phyloP scores from a whole-genome alignment of 2,888 invertebrate genomes.

The Lamellibrachia satsuma region DNA sequence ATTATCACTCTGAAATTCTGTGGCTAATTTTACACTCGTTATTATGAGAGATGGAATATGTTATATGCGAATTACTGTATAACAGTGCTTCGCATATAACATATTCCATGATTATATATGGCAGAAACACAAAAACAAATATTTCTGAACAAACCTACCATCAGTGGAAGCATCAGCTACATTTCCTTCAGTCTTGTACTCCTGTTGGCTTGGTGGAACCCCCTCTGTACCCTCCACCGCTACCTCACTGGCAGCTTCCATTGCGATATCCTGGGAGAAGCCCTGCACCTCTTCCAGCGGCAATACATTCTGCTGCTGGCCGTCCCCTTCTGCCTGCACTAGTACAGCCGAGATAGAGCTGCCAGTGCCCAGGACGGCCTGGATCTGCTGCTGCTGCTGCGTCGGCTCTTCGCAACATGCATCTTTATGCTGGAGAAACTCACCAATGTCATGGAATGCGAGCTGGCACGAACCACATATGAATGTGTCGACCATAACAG shows the following conservation, averaged over 20 bases:
- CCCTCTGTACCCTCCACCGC: background rate
- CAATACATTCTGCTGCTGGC: background rate
- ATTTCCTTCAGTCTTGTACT: background rate
- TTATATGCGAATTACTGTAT: no score
- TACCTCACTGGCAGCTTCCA: background rate
- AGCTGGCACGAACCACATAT: conserved; percentile 61
- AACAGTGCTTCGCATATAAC: no score
- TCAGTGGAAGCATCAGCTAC: background rate
- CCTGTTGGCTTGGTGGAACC: background rate
- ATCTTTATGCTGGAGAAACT: conserved; percentile 59
- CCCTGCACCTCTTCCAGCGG: conserved; percentile 19
- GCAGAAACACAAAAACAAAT: background rate
- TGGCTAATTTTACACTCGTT: no score
- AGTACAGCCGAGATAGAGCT: conserved; percentile 28
- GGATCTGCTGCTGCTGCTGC: conserved; percentile 25
- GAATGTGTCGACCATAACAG: conserved; percentile 53
- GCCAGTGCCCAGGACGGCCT: conserved; percentile 22
- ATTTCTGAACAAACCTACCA: background rate
- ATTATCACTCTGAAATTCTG: no score
- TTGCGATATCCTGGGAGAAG: background rate
- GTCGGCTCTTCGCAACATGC: conserved; percentile 37
- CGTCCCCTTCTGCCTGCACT: conserved; percentile 22
- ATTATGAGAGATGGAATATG: no score
- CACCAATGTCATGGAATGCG: conserved; percentile 59
- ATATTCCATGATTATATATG: background rate